Evolutionary conservation across 2,797 vertebrate species (phyloP).

Genomic region (Allobates femoralis): DNA sequence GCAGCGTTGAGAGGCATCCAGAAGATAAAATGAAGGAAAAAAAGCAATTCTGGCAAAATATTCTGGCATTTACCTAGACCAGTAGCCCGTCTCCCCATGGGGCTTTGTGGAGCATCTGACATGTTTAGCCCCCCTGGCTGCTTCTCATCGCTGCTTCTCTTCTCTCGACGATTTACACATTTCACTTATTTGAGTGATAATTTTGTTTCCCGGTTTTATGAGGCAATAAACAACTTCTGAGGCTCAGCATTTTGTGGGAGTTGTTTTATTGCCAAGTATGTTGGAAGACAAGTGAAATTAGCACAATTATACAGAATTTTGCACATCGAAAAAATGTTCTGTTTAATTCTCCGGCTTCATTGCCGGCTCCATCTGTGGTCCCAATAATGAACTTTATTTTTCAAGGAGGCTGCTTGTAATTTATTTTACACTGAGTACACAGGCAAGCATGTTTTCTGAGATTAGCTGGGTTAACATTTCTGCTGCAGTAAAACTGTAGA

Average conservation of each 20-base stretch:
- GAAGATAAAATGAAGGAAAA: slow-evolving; percentile 37
- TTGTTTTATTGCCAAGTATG: slow-evolving; percentile 70
- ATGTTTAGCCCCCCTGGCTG: slow-evolving; percentile 46
- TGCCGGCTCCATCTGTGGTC: slow-evolving; percentile 66
- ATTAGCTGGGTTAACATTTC: slow-evolving; percentile 44
- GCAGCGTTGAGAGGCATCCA: slow-evolving; percentile 6
- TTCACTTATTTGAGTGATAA: slow-evolving; percentile 64
- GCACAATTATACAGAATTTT: slow-evolving; percentile 69
- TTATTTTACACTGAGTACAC: slow-evolving; percentile 47
- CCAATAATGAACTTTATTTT: slow-evolving; percentile 63
- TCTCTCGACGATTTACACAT: slow-evolving; percentile 41
- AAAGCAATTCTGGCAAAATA: slow-evolving; percentile 35
- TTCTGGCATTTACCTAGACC: slow-evolving; percentile 46
- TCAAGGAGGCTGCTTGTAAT: slow-evolving; percentile 57
- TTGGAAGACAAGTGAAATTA: slow-evolving; percentile 70
- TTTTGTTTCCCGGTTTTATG: slow-evolving; percentile 66
- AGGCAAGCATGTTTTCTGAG: slow-evolving; percentile 27
- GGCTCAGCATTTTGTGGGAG: slow-evolving; percentile 69
- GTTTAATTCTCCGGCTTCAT: slow-evolving; percentile 68
- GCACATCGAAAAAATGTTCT: slow-evolving; percentile 67
- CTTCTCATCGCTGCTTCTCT: slow-evolving; percentile 27
- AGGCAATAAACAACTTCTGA: slow-evolving; percentile 67
- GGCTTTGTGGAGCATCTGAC: slow-evolving; percentile 25
- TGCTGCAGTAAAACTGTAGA: slow-evolving; percentile 27
- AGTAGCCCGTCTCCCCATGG: slow-evolving; percentile 30